These are phyloP conservation scores for Xyliphius kryptos DNA, from an alignment of 2,113 vertebrate genomes.

Conservation along the genomic window DNA sequence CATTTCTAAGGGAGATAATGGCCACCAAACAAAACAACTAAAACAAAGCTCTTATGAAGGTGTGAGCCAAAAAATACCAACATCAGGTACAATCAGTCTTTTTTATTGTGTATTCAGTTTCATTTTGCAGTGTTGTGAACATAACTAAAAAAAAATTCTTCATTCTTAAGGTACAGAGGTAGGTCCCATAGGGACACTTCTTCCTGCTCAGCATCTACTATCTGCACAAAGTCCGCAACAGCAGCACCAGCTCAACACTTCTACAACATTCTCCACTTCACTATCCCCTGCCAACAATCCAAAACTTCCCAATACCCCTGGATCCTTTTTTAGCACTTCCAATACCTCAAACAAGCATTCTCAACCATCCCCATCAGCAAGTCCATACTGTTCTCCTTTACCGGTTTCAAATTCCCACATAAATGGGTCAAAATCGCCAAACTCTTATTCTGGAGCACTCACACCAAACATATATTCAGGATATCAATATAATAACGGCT, in stretches of 20 bases:
- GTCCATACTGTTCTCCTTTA: conserved; percentile 69
- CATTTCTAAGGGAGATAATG: conserved; percentile 74
- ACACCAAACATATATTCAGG: conserved; percentile 71
- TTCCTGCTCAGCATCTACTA: conserved; percentile 53
- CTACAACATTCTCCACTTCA: conserved; percentile 65
- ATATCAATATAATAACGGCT: conserved; percentile 82
- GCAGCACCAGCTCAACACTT: conserved; percentile 51
- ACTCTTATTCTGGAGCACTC: conserved; percentile 66
- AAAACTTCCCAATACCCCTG: conserved; percentile 66
- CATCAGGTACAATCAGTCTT: conserved; percentile 59
- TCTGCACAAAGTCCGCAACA: conserved; percentile 54
- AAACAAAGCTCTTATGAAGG: conserved; percentile 71
- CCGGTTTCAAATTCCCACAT: conserved; percentile 74
- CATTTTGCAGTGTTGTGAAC: no score
- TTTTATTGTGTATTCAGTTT: no score
- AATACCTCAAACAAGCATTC: conserved; percentile 64
- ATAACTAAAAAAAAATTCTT: no score
- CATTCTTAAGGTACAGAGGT: conserved; percentile 29
- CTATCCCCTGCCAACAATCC: conserved; percentile 65
- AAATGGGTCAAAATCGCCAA: conserved; percentile 73
- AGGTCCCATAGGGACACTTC: conserved; percentile 46
- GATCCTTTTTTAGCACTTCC: conserved; percentile 70
- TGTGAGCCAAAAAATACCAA: conserved; percentile 39
- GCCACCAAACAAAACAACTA: conserved; percentile 62
- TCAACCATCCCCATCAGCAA: conserved; percentile 66